Percentiles rank a stretch among this genome's conserved stretches.
These are phyloP conservation scores for Drosophila repleta DNA, from an alignment of 1,140 invertebrate genomes.

Conservation along the genomic window DNA sequence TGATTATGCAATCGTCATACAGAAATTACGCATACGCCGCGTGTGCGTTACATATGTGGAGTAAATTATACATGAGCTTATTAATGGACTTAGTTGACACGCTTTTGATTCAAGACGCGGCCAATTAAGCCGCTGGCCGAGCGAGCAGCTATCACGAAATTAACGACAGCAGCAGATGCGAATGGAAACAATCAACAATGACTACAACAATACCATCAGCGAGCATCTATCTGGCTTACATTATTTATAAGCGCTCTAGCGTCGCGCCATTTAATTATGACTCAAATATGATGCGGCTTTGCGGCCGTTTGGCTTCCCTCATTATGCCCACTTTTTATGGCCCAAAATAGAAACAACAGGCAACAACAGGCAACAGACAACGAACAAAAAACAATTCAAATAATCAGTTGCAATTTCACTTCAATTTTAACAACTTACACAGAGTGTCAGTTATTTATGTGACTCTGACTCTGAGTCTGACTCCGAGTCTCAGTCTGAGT, in stretches of 20 bases:
- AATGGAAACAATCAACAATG: constrained; percentile 43
- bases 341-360: constrained; percentile 9
- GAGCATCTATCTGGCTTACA: constrained; percentile 29
- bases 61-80: constrained; percentile 17
- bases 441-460: constrained; percentile 70
- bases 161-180: constrained; percentile 47
- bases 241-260: constrained; percentile 53
- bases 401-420: constrained; percentile 79
- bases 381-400: constrained; percentile 43
- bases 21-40: constrained; percentile 63
- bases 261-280: constrained; percentile 70
- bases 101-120: constrained; percentile 31
- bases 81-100: constrained; percentile 29
- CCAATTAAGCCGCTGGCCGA: constrained; percentile 43
- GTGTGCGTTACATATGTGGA: constrained; percentile 50
- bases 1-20: neutral
- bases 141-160: constrained; percentile 60
- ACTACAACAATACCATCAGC: constrained; percentile 37
- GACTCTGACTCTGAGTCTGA: constrained; percentile 4
- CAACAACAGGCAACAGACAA: neutral
- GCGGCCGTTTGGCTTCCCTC: constrained; percentile 24
- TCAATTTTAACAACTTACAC: constrained; percentile 64
- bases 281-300: constrained; percentile 57
- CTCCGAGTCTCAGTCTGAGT: neutral
- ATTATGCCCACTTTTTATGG: constrained; percentile 50